phyloP scores from a whole-genome alignment of 2,113 vertebrate genomes.

The Stercorarius parasiticus region DNA sequence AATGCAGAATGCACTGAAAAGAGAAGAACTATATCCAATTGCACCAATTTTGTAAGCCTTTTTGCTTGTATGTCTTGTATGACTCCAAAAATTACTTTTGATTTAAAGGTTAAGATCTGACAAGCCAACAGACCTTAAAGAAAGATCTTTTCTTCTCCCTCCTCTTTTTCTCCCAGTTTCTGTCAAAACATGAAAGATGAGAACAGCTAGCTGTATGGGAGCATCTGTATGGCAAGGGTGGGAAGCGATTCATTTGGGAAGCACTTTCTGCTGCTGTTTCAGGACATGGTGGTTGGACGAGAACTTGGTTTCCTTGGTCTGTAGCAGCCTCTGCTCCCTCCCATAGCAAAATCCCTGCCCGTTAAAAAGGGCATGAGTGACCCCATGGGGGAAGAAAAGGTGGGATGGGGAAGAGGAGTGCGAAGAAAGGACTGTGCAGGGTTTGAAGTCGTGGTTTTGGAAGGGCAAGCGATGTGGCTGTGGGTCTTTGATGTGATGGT shows the following conservation, averaged over 20 bases:
- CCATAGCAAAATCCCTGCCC: not conserved
- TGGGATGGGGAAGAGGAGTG: not conserved
- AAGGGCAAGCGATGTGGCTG: rapidly evolving
- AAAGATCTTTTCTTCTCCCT: not conserved
- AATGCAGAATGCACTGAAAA: not conserved
- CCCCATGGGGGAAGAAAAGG: rapidly evolving
- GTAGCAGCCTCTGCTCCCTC: not conserved
- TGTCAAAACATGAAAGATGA: not conserved
- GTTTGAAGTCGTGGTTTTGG: rapidly evolving
- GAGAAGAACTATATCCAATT: not conserved
- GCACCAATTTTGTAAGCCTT: not conserved
- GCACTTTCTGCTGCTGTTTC: not conserved
- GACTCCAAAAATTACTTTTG: not conserved
- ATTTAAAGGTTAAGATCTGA: conserved; percentile 45
- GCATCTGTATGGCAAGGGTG: not conserved
- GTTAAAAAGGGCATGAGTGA: not conserved
- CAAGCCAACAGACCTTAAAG: not conserved
- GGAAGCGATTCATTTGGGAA: not conserved
- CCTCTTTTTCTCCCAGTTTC: not conserved
- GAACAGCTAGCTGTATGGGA: not conserved
- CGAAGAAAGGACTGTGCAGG: rapidly evolving
- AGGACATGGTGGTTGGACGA: rapidly evolving
- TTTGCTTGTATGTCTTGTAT: not conserved
- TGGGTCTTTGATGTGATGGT: not conserved
- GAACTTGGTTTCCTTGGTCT: not conserved